Conservation (phyloP, 2,797 vertebrate species). For the Sphaeramia orbicularis region DNA sequence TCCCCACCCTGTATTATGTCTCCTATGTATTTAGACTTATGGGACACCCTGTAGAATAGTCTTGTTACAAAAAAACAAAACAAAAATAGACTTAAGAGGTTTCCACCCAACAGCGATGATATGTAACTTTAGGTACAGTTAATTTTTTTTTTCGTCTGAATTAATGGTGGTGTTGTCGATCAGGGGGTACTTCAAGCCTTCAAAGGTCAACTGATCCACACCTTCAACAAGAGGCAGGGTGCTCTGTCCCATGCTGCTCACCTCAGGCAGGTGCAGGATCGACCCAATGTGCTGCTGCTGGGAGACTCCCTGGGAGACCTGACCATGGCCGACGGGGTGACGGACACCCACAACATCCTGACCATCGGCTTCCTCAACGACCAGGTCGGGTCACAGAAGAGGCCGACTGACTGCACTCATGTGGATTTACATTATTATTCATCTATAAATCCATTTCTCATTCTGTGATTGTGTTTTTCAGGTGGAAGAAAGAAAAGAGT, state of each 20-base stretch:
- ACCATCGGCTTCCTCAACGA: conserved; percentile 92
- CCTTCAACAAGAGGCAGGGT: conserved; percentile 91
- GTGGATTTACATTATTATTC: not conserved
- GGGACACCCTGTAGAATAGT: too few species aligned
- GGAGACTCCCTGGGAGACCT: conserved; percentile 93
- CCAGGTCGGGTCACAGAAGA: conserved; percentile 78
- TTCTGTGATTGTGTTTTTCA: conserved; percentile 50
- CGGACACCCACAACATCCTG: conserved; percentile 83
- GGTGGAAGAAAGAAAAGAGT: conserved; percentile 88
- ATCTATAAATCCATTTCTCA: not conserved
- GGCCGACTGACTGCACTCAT: too few species aligned
- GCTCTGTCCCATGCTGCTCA: conserved; percentile 82
- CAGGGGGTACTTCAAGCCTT: conserved; percentile 89
- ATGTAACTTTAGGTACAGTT: too few species aligned
- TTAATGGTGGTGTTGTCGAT: conserved; percentile 7
- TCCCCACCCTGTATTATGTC: too few species aligned
- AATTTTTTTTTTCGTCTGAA: not conserved
- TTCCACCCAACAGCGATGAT: too few species aligned
- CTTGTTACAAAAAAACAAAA: too few species aligned
- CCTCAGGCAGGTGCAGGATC: conserved; percentile 83
- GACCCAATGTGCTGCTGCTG: conserved; percentile 88
- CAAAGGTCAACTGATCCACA: conserved; percentile 92
- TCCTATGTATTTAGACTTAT: too few species aligned
- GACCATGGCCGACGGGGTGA: conserved; percentile 89
- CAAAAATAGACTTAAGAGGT: too few species aligned